Percentiles rank a stretch among this genome's conserved stretches.
These are phyloP conservation scores for Xanthorhoe spadicearia DNA, from an alignment of 2,888 invertebrate genomes.

Conservation along the genomic window DNA sequence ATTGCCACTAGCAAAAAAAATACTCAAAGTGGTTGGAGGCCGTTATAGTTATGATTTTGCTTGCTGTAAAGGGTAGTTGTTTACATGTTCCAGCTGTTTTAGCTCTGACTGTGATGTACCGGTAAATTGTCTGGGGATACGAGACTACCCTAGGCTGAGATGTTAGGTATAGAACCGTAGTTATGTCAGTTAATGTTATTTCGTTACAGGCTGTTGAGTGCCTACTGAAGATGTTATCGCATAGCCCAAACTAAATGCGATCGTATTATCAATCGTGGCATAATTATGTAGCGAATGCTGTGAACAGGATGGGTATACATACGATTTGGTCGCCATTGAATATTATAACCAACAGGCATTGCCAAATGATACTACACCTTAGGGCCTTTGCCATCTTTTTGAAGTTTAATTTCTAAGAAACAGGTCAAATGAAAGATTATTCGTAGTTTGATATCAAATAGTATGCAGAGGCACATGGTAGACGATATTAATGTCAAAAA, in stretches of 20 bases:
- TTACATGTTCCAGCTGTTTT: conserved; percentile 3
- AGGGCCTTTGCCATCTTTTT: too few relatives aligned
- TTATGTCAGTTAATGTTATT: conserved; percentile 19
- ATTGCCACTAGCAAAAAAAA: not conserved
- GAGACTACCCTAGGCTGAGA: conserved; percentile 15
- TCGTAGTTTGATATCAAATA: too few relatives aligned
- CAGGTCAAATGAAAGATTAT: too few relatives aligned
- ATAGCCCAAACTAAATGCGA: not conserved
- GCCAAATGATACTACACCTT: too few relatives aligned
- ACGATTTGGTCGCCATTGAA: too few relatives aligned
- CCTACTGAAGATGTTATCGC: not conserved
- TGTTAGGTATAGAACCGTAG: not conserved
- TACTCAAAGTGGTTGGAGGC: not conserved
- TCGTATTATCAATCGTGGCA: not conserved
- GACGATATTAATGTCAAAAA: too few relatives aligned
- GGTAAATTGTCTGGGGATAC: conserved; percentile 49
- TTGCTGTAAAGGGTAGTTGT: not conserved
- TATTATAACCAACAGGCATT: too few relatives aligned
- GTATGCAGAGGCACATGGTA: too few relatives aligned
- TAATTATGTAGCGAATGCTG: not conserved
- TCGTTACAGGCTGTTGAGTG: not conserved
- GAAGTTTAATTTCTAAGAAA: too few relatives aligned
- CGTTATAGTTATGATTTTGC: not conserved
- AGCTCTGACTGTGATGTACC: conserved; percentile 6
- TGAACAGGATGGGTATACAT: too few relatives aligned